Percentiles rank a stretch among this genome's conserved stretches.
Evolutionary conservation across 2,113 vertebrate species (phyloP).

Genomic region (Megalops atlanticus): DNA sequence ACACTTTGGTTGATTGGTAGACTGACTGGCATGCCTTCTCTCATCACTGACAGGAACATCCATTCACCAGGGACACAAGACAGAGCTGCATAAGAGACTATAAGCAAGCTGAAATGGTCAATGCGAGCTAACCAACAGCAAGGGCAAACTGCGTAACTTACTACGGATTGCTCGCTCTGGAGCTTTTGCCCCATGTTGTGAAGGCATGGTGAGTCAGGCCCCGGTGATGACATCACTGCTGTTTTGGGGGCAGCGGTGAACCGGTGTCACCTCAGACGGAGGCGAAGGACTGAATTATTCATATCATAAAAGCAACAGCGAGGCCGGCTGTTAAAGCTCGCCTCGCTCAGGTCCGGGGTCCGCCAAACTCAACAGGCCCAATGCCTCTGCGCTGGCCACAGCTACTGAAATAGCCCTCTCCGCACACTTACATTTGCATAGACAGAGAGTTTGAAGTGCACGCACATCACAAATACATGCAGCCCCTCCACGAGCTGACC

Average conservation of each 20-base stretch:
- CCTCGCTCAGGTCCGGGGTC: neutral
- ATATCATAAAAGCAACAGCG: constrained; percentile 58
- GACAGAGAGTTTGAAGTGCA: no score
- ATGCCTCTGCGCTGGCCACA: neutral
- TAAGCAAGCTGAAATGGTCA: neutral
- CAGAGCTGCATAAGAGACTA: neutral
- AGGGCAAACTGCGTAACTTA: neutral
- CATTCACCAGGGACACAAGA: no score
- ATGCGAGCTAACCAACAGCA: neutral
- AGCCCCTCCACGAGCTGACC: constrained; percentile 39
- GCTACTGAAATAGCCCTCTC: no score
- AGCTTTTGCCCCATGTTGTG: neutral
- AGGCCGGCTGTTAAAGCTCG: constrained; percentile 23
- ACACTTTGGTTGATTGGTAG: no score
- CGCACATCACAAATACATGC: neutral
- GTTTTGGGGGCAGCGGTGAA: constrained; percentile 18
- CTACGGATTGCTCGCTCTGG: neutral
- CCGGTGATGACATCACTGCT: constrained; percentile 55
- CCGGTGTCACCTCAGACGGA: constrained; percentile 53
- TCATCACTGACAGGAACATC: no score
- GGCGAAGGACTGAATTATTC: constrained; percentile 67
- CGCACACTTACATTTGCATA: no score
- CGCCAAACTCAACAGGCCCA: neutral
- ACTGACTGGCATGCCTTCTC: no score
- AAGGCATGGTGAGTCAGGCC: constrained; percentile 62